Evolutionary conservation across 2,797 vertebrate species (phyloP), one percentile per base, ranked within the genome.

Genomic region (Coregonus ussuriensis): DNA sequence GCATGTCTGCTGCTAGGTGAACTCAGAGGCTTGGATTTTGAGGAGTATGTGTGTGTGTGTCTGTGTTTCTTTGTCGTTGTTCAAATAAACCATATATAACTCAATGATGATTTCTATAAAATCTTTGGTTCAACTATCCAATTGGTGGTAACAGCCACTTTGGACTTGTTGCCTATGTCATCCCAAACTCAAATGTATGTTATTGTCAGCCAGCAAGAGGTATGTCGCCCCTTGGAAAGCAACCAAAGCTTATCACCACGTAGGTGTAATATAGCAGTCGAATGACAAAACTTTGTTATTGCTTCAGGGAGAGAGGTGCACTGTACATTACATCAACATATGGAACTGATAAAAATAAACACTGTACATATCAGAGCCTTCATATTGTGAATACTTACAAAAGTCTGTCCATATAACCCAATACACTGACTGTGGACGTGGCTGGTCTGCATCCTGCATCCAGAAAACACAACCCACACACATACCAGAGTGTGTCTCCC

Each of bases 401-500:
- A 86, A 85, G 83, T 88, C 87, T 82, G 77, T 85, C 86, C 75
- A 25, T 85, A 83, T 79, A 76, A 81, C 76, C 79, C 75, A 78
- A 83, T 80, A 79, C 78, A 62, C 67, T 63, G 59, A 63, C 75
- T 80, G 83, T 80, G 69, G 75, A 83, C 85, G 86, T 79, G 86
- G 77, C 89, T 92, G 90, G 88, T 89, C 82, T 71, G 70, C 75
- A 66, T 89, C 84, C 82, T 71, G 70, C 74, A 66, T 89, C 84
- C 91, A 91, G 89, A 85, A 86, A 84, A 87, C 89, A 90, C 89
- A 90, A 90, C 84, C 83, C 77, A 88, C 82, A 77, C 82, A 76
- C 86, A 91, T 85, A 84, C 91, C 85, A 82, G 85, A 79, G 85
- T 11, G 87, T 75, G 81, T 89, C 63, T 78, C 80, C 80, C 76